A percentile compares a stretch with the other conserved stretches of the same genome.
phyloP scores from a whole-genome alignment of 2,888 invertebrate genomes.

The Agrilus cyanescens region DNA sequence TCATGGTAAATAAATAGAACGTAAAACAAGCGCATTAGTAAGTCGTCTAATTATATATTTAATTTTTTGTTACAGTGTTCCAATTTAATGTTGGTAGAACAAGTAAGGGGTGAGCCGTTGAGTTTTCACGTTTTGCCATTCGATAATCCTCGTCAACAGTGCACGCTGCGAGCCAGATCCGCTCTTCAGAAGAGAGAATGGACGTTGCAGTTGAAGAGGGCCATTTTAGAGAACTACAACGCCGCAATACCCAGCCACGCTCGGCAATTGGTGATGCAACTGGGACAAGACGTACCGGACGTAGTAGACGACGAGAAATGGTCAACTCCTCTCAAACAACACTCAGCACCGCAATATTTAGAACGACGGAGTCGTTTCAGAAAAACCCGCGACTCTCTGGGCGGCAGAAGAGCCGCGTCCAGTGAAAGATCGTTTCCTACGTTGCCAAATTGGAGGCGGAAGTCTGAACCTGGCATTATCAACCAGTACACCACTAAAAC shows the following conservation, averaged over 20 bases:
- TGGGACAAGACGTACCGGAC: conserved; percentile 54
- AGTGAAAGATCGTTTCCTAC: conserved; percentile 41
- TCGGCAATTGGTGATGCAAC: conserved; percentile 79
- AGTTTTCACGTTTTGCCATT: conserved; percentile 96
- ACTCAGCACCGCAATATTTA: conserved; percentile 81
- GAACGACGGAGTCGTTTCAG: conserved; percentile 66
- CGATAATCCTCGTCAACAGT: conserved; percentile 85
- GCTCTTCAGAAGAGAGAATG: conserved; percentile 78
- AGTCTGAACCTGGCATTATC: conserved; percentile 55
- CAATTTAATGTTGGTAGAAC: conserved; percentile 93
- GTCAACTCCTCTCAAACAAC: conserved; percentile 58
- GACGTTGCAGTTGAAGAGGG: conserved; percentile 69
- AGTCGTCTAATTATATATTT: conserved; percentile 7
- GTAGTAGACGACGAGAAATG: conserved; percentile 25
- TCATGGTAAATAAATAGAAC: conserved; percentile 50
- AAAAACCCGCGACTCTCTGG: conserved; percentile 41
- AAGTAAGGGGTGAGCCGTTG: conserved; percentile 84
- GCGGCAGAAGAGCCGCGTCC: conserved; percentile 27
- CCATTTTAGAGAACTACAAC: conserved; percentile 87
- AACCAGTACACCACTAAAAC: conserved; percentile 52
- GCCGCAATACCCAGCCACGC: conserved; percentile 92
- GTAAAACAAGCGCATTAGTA: neutral
- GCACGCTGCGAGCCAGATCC: conserved; percentile 75
- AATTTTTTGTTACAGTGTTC: conserved; percentile 61
- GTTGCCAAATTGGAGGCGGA: conserved; percentile 57